These are phyloP conservation scores for Canis aureus DNA, from an alignment of 2,113 vertebrate genomes.

Conservation along the genomic window DNA sequence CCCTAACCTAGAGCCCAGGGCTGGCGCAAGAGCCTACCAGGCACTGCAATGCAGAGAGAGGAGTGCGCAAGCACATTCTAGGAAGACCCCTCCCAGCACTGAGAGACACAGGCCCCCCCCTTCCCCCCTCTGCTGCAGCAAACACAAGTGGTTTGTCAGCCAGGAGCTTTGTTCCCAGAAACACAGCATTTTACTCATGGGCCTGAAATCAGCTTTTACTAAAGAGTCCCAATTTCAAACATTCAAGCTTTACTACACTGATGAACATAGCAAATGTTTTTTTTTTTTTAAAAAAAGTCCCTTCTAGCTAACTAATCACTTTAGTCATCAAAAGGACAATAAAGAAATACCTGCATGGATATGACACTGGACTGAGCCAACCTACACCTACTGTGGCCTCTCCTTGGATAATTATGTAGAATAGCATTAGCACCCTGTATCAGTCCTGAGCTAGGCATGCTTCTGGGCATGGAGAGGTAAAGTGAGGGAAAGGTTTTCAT, in stretches of 20 bases:
- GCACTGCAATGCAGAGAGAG: not conserved
- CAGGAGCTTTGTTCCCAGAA: conserved; percentile 59
- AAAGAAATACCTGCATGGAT: not conserved
- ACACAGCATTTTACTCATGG: conserved; percentile 9
- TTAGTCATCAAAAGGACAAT: not conserved
- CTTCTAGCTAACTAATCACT: not conserved
- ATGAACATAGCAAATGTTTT: not conserved
- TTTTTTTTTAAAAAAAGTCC: not conserved
- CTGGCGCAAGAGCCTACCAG: not conserved
- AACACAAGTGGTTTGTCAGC: conserved; percentile 12
- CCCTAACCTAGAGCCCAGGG: not conserved
- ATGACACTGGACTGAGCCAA: not conserved
- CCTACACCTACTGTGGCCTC: not conserved
- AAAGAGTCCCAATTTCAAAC: not conserved
- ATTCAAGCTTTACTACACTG: not conserved
- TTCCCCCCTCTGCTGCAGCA: not conserved
- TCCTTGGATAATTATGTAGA: not conserved
- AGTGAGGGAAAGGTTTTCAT: not conserved
- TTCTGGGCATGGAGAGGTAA: not conserved
- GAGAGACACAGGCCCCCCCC: not conserved
- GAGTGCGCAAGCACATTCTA: not conserved
- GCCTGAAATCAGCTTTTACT: conserved; percentile 26
- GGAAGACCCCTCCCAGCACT: not conserved
- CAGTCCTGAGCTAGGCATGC: not conserved
- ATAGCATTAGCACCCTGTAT: too few relatives aligned